Conservation (phyloP, 2,888 invertebrate genomes). For the Apomyelois bistriatella region DNA sequence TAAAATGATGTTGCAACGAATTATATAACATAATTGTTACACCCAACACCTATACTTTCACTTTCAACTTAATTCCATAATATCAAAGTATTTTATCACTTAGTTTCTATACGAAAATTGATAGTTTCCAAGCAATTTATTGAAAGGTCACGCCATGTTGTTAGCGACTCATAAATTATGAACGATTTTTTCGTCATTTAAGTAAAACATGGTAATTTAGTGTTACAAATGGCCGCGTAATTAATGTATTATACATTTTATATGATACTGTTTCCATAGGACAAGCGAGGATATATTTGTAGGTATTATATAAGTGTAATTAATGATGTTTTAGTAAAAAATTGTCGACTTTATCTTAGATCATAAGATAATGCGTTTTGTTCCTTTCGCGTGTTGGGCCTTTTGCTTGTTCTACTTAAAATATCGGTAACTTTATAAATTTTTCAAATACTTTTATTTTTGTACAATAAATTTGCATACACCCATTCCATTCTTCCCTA, state of each 20-base stretch:
- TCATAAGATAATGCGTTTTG: too few relatives aligned
- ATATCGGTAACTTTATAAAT: too few relatives aligned
- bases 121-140: conserved; percentile 28
- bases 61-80: neutral
- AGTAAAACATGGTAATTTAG: conserved; percentile 35
- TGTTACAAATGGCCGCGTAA: conserved; percentile 27
- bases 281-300: neutral
- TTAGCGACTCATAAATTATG: conserved; percentile 30
- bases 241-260: conserved; percentile 1
- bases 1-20: neutral
- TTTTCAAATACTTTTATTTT: too few relatives aligned
- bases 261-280: neutral
- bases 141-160: conserved; percentile 34
- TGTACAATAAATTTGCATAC: too few relatives aligned
- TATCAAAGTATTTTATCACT: neutral
- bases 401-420: too few relatives aligned
- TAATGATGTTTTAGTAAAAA: too few relatives aligned
- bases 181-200: conserved; percentile 30
- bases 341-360: neutral
- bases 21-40: neutral
- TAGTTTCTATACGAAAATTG: conserved; percentile 24
- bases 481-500: too few relatives aligned
- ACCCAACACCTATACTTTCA: neutral
- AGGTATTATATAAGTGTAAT: neutral
- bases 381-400: too few relatives aligned